Conservation (phyloP, 2,888 invertebrate genomes). For the Congeria kusceri region DNA sequence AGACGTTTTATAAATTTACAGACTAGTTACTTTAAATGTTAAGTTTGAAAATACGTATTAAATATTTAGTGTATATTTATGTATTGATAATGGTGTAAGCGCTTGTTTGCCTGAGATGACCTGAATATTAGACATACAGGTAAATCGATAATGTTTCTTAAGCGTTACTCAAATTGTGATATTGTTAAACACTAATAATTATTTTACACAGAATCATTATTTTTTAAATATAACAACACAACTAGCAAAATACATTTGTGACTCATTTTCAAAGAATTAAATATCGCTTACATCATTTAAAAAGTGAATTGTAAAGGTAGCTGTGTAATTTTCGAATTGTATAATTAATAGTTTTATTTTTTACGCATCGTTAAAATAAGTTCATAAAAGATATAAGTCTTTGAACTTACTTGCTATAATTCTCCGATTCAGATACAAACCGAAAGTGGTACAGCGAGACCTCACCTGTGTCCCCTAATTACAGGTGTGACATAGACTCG, state of each 20-base stretch:
- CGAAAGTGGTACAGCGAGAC: neutral
- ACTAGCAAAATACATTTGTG: neutral
- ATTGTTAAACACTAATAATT: neutral
- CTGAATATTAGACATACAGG: slow-evolving; percentile 25
- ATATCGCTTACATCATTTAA: slow-evolving; percentile 16
- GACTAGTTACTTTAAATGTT: no score
- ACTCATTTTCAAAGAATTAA: slow-evolving; percentile 26
- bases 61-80: neutral
- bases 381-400: no score
- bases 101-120: slow-evolving; percentile 50
- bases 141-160: neutral
- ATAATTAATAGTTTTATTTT: no score
- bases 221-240: neutral
- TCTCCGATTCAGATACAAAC: no score
- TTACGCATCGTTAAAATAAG: no score
- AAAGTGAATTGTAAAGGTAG: no score
- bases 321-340: no score
- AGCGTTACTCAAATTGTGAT: no score
- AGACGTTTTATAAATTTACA: no score
- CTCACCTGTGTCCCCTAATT: slow-evolving; percentile 35
- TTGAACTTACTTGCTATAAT: no score
- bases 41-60: neutral
- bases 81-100: slow-evolving; percentile 28
- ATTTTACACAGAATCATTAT: neutral
- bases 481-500: slow-evolving; percentile 17